Evolutionary conservation across 2,797 vertebrate species (phyloP).

Genomic region (Australoheros facetus): DNA sequence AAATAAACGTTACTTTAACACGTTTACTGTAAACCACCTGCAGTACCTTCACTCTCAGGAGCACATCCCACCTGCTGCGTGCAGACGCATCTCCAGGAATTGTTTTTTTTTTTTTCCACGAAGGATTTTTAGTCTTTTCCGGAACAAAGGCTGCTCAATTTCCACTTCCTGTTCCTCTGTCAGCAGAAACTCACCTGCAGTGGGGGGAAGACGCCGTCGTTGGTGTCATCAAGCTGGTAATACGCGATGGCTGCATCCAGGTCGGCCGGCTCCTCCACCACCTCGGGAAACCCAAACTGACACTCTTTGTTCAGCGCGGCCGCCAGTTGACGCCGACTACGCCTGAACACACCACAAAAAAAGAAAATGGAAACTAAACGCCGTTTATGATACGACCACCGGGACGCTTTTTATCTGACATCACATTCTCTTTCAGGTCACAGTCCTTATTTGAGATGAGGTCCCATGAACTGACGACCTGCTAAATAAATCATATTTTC

Average conservation of each 20-base stretch:
- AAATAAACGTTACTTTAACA: background rate
- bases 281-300: conserved; percentile 84
- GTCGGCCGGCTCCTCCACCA: conserved; percentile 79
- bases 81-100: no score
- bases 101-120: background rate
- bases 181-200: conserved; percentile 80
- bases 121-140: background rate
- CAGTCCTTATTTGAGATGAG: background rate
- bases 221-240: conserved; percentile 86
- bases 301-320: conserved; percentile 86
- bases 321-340: conserved; percentile 82
- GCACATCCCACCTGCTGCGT: background rate
- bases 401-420: background rate
- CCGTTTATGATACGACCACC: no score
- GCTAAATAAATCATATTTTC: no score
- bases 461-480: no score
- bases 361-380: background rate
- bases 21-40: background rate
- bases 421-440: background rate
- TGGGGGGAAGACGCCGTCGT: conserved; percentile 78
- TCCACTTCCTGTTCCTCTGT: background rate
- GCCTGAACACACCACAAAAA: conserved; percentile 62
- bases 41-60: background rate
- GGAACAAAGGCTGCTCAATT: background rate
- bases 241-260: conserved; percentile 84